Evolutionary conservation across 2,797 vertebrate genomes (phyloP), one percentile per base, ranked within the genome.

Genomic region (Tarsius wallacei): DNA sequence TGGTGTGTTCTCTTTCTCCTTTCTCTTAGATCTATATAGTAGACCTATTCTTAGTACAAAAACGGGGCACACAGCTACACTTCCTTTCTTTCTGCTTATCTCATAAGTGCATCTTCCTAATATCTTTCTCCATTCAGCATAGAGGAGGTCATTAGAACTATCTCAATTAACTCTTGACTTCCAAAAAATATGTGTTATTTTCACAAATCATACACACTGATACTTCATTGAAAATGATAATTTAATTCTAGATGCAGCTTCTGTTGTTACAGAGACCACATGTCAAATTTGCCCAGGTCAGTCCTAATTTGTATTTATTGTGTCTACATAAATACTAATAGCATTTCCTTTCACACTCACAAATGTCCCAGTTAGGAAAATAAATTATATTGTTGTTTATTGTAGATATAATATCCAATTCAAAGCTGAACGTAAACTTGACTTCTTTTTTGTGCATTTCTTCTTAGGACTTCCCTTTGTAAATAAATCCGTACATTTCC

Each of bases 401-500:
- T 90, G 4, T 74, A 93, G n/a, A 22, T 82, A 36, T 0, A 59
- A 7, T 51, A 36, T 74, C 2, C 80, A 90, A 16, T 87, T 78
- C 21, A 81, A 96, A 81, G 31, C 21, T 84, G 19, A 1, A 59
- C 13, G 63, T 93, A 59, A n/a, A 1, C 11, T 74, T 63, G 31
- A 70, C 22, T 80, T 87, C 1, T 11, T 51, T 91, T 76, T 76
- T 33, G 5, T 10, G 49, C 5, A 17, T 89, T 66, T 91, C 31
- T 82, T 89, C n/a, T 92, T 66, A 94, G 28, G 7, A 81, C 7
- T 80, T 86, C 12, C 49, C 33, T 94, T 91, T 68, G 55, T 26
- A 81, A 10, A 33, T 61, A 78, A 77, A 93, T 64, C 3, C 68
- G 82, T 14, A 76, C 19, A 66, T 59, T 89, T 42, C 17, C 19